These are phyloP conservation scores for Leiothrix lutea DNA, from an alignment of 2,113 vertebrate species.

Conservation along the genomic window DNA sequence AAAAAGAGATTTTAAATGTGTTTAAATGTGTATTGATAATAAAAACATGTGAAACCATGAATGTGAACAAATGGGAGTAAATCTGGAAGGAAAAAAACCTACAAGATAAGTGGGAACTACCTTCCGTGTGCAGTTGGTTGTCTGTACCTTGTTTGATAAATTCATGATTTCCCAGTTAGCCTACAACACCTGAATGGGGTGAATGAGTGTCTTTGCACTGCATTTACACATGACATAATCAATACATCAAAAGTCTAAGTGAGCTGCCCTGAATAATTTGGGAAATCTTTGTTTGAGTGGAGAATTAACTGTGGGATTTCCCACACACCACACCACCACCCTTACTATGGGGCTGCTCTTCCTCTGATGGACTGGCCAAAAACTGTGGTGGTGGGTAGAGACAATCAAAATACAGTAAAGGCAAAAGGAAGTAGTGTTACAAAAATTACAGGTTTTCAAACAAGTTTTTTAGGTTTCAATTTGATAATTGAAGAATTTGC, in stretches of 20 bases:
- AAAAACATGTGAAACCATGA: background rate
- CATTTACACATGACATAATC: background rate
- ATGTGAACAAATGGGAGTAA: background rate
- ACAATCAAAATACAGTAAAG: background rate
- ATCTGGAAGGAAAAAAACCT: background rate
- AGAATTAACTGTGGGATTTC: background rate
- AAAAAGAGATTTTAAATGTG: background rate
- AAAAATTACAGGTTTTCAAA: background rate
- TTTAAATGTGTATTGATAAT: background rate
- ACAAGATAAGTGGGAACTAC: background rate
- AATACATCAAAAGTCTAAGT: background rate
- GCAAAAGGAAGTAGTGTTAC: background rate
- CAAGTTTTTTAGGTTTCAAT: background rate
- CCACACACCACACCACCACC: fast-evolving
- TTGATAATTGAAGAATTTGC: background rate
- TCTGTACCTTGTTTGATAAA: background rate
- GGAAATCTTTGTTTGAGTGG: background rate
- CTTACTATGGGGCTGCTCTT: background rate
- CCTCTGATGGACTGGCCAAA: background rate
- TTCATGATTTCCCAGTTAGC: background rate
- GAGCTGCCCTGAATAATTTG: background rate
- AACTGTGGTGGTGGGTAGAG: background rate
- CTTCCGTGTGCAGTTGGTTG: background rate
- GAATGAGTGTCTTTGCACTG: background rate
- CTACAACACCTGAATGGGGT: background rate